Evolutionary conservation across 30 jellyfish, hydroid and myxozoan species (phyloP).

Genomic region (Pseudorhiza aurosa): DNA sequence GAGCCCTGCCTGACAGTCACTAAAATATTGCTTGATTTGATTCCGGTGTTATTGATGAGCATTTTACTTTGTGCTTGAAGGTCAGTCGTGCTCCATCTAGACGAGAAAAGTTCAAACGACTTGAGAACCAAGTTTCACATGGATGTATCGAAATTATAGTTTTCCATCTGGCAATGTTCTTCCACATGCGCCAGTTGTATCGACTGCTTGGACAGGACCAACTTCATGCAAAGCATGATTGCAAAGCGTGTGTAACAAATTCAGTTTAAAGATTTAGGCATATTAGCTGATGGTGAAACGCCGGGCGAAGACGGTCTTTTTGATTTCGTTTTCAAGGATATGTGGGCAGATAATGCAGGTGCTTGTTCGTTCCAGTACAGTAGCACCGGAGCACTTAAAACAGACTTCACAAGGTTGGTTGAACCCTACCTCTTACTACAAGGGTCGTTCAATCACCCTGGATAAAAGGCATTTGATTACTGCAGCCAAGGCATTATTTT

Average conservation of each 20-base stretch:
- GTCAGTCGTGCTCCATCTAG: slow-evolving; percentile 95
- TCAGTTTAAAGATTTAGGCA: slow-evolving; percentile 72
- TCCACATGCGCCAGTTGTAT: slow-evolving; percentile 99
- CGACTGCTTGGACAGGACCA: slow-evolving; percentile 99
- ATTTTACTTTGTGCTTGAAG: slow-evolving; percentile 66
- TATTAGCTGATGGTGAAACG: slow-evolving; percentile 46
- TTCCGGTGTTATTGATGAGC: slow-evolving; percentile 83
- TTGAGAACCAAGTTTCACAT: too few species aligned
- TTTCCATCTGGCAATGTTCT: too few species aligned
- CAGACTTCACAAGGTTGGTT: slow-evolving; percentile 97
- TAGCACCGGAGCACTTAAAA: slow-evolving; percentile 99
- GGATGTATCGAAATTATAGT: too few species aligned
- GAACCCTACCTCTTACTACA: too few species aligned
- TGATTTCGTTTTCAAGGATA: slow-evolving; percentile 78
- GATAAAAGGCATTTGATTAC: too few species aligned
- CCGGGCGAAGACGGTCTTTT: slow-evolving; percentile 48
- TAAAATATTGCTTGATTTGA: slow-evolving; percentile 35
- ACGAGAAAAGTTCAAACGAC: too few species aligned
- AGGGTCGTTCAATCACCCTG: too few species aligned
- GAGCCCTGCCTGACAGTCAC: slow-evolving; percentile 89
- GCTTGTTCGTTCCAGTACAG: slow-evolving; percentile 90
- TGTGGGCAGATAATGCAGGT: slow-evolving; percentile 99
- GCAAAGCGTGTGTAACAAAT: slow-evolving; percentile 72
- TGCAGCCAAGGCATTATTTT: too few species aligned
- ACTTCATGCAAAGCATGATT: slow-evolving; percentile 96